Base-by-base conservation (phyloP, 2,888 invertebrate genomes). In the Dicycla oo region DNA sequence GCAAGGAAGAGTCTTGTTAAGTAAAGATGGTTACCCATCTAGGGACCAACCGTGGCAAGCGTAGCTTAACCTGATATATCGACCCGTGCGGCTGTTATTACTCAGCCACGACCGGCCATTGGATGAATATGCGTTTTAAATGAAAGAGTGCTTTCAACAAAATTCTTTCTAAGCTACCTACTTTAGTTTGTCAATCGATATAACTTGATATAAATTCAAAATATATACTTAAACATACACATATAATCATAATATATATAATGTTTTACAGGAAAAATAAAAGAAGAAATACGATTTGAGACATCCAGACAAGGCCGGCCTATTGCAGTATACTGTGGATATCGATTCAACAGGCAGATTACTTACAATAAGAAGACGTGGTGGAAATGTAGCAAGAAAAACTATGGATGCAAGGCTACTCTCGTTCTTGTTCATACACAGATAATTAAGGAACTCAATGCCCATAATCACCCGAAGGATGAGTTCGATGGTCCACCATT, bases 371-470 rank as follows among this genome's bases (percentile, higher is more conserved):
- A 54, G 0, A 72, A 69, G 49, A 68, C 79, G 7, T 63, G 80
- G 56, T 80, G 79, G 79, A 71, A 72, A 40, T 87, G 88, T 76
- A 82, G 58, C 13, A 85, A 83, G 43, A 85, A 80, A 69, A 67
- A 74, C 34, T 20, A 30, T 2, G 87, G 87, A 2, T 92, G 92
- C 70, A 82, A 87, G 38, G 90, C 91, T 1, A 79, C 85, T 1
- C 80, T 92, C 13, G 81, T 84, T 15, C 90, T 91, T 0, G 5
- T 81, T 13, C 57, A 85, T 5, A 69, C 43, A 18, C 10, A 34
- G 7, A 30, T 53, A 8, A 4, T 40, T 40, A 69, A 68, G 26
- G 47, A 18, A 34, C 67, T 66, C 8, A 68, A 49, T 67, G 7
- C 3, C 3, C 38, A 67, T 40, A 67, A 68, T 40, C 67, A 30